Percentiles rank a stretch among this genome's conserved stretches.
phyloP scores from a whole-genome alignment of 1,140 invertebrate genomes.

The Platorchestia sp. region DNA sequence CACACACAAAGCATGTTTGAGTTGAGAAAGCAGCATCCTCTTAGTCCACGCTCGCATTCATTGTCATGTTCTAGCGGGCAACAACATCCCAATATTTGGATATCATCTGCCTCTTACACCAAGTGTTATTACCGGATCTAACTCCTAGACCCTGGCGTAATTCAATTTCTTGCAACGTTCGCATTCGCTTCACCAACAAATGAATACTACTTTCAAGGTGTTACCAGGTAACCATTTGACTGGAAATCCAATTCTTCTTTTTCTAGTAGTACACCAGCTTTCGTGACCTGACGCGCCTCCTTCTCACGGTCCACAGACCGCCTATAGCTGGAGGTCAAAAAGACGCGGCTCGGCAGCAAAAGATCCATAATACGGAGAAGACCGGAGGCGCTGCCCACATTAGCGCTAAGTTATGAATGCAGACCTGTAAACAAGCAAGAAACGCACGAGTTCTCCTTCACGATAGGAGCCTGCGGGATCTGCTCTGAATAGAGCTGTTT shows the following conservation, averaged over 20 bases:
- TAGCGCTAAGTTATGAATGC: background rate
- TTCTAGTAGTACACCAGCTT: background rate
- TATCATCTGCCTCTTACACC: background rate
- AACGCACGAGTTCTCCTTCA: background rate
- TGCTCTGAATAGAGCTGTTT: background rate
- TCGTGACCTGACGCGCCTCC: background rate
- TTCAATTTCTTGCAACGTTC: background rate
- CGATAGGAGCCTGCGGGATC: background rate
- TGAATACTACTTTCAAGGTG: background rate
- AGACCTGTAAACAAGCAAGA: background rate
- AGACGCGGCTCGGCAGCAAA: background rate
- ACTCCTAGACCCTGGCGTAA: background rate
- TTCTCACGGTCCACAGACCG: background rate
- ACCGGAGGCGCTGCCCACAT: background rate
- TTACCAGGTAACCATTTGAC: background rate
- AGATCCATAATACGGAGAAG: constrained; percentile 1
- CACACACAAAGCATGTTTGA: background rate
- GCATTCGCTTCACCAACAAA: background rate
- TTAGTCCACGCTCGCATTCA: background rate
- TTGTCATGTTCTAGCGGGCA: background rate
- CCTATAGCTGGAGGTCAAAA: background rate
- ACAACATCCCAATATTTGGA: background rate
- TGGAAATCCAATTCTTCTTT: background rate
- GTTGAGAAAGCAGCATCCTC: background rate
- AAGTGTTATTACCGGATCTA: background rate